These are phyloP conservation scores for Sepioteuthis lessoniana DNA, from an alignment of 2,888 invertebrate genomes.

Conservation along the genomic window DNA sequence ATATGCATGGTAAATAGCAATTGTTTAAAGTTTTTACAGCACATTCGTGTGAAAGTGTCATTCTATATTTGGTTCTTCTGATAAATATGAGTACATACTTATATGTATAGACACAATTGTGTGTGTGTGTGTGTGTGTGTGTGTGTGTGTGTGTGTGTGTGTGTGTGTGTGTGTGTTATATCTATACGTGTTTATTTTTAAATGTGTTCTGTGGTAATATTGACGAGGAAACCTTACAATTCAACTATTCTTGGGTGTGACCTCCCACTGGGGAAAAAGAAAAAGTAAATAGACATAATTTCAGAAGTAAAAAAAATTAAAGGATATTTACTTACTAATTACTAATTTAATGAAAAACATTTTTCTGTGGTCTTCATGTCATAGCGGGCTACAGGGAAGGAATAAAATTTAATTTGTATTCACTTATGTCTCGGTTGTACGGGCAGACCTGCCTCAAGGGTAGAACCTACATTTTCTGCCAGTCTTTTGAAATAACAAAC, in stretches of 20 bases:
- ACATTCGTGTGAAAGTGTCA: neutral
- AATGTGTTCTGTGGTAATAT: too few relatives aligned
- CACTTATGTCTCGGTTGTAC: neutral
- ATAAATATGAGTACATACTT: neutral
- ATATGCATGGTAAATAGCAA: neutral
- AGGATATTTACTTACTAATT: too few relatives aligned
- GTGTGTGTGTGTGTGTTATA: too few relatives aligned
- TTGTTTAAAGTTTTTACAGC: neutral
- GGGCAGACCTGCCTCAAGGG: too few relatives aligned
- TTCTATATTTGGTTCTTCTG: neutral
- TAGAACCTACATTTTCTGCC: too few relatives aligned
- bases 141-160: too few relatives aligned
- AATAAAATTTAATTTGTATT: neutral
- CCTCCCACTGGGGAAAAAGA: neutral
- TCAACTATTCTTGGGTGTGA: neutral
- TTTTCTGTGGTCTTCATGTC: neutral
- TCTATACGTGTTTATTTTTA: too few relatives aligned
- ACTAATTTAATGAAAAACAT: neutral
- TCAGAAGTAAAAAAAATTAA: neutral
- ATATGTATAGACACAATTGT: neutral
- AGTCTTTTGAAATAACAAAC: too few relatives aligned
- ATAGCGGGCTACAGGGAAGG: neutral
- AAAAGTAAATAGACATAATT: too few relatives aligned
- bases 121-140: neutral
- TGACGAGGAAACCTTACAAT: neutral